Conservation (phyloP, 2,113 vertebrate species). For the Miniopterus natalensis region DNA sequence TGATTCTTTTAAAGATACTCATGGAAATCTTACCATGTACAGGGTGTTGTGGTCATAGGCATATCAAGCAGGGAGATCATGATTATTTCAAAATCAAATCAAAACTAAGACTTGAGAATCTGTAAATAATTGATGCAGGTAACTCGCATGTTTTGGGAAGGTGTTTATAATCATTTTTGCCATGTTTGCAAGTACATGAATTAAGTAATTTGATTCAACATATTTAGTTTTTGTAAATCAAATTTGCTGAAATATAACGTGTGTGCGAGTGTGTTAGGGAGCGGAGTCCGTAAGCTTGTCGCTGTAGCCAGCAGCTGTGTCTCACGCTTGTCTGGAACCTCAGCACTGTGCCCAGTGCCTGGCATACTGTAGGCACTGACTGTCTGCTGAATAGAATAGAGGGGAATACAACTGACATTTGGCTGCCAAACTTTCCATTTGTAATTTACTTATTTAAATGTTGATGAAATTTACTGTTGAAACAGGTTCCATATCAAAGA, state of each 20-base stretch:
- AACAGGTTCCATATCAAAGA: conserved; percentile 70
- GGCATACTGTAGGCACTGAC: not conserved
- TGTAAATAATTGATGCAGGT: conserved; percentile 16
- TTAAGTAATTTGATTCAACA: not conserved
- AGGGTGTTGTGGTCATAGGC: not conserved
- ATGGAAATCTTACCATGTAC: not conserved
- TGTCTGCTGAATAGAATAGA: not conserved
- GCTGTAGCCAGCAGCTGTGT: not conserved
- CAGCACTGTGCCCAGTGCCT: not conserved
- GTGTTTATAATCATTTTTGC: not conserved
- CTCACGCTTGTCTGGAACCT: not conserved
- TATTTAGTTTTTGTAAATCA: not conserved
- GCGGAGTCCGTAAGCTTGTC: no score
- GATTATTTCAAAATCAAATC: conserved; percentile 18
- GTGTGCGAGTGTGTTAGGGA: not conserved
- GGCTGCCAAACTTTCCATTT: conserved; percentile 48
- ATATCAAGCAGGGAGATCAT: not conserved
- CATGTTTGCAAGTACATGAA: not conserved
- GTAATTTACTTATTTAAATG: conserved; percentile 77
- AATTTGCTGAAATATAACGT: not conserved
- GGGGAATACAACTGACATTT: not conserved
- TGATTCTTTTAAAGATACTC: not conserved
- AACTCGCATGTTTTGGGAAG: not conserved
- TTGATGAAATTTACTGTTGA: conserved; percentile 73
- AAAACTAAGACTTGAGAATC: conserved; percentile 12